Percentiles rank a stretch among this genome's conserved stretches.
phyloP scores from a whole-genome alignment of 2,797 vertebrate species.

The Sebastiscus albofasciatus region DNA sequence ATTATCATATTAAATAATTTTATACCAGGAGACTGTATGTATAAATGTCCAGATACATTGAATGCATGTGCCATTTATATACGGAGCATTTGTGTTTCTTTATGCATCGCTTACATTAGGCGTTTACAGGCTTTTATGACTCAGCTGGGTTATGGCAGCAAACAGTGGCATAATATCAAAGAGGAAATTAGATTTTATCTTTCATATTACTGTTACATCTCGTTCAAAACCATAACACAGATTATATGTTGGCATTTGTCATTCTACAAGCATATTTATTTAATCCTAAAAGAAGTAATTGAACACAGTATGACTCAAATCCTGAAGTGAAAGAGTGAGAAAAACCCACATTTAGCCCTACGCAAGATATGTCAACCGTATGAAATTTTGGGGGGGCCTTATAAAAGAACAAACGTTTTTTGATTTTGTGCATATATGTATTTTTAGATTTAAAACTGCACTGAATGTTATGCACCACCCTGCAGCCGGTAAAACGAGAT shows the following conservation, averaged over 20 bases:
- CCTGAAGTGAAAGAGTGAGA: background rate
- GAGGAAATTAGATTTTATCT: background rate
- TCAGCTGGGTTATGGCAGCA: background rate
- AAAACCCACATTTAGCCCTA: background rate
- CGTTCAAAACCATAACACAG: background rate
- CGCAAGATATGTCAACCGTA: background rate
- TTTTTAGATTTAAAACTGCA: constrained; percentile 10
- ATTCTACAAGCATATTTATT: background rate
- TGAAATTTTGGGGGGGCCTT: background rate
- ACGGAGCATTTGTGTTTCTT: background rate
- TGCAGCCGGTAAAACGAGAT: constrained; percentile 2
- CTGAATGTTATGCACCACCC: background rate
- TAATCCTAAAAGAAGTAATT: background rate
- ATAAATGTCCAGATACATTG: background rate
- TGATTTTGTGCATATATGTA: background rate
- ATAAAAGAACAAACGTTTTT: background rate
- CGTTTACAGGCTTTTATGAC: constrained; percentile 5
- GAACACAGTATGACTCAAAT: background rate
- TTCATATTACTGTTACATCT: background rate
- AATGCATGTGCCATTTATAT: background rate
- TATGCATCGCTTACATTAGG: background rate
- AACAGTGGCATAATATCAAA: background rate
- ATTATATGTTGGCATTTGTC: background rate
- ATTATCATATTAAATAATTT: background rate
- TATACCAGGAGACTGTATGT: background rate